These are phyloP conservation scores for Scomber colias DNA, from an alignment of 2,113 vertebrate genomes.

Conservation along the genomic window DNA sequence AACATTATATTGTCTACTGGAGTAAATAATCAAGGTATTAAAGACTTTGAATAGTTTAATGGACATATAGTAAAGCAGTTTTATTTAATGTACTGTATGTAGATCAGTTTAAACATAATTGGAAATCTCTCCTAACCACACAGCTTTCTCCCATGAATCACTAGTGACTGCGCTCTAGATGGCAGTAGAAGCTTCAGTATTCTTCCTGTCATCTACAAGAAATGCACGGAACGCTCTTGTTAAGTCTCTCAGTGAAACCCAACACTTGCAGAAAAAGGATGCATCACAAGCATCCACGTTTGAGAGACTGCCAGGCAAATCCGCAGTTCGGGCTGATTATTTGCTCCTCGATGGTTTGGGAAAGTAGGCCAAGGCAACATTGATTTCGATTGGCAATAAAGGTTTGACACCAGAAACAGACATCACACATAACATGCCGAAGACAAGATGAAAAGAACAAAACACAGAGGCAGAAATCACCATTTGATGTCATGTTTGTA, in stretches of 20 bases:
- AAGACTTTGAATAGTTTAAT: constrained; percentile 2
- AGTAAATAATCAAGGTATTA: constrained; percentile 12
- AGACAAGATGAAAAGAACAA: constrained; percentile 10
- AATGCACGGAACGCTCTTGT: neutral
- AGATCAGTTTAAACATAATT: constrained; percentile 16
- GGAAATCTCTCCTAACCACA: neutral
- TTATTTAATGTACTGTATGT: neutral
- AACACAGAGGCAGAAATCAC: neutral
- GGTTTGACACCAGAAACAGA: constrained; percentile 43
- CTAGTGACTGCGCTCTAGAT: constrained; percentile 65
- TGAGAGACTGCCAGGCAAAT: constrained; percentile 74
- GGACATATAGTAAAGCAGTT: constrained; percentile 5
- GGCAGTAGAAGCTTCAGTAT: constrained; percentile 76
- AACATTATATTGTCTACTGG: neutral
- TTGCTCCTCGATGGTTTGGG: constrained; percentile 71
- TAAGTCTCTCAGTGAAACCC: constrained; percentile 46
- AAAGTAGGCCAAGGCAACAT: constrained; percentile 71
- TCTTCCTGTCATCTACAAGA: neutral
- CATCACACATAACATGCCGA: constrained; percentile 13
- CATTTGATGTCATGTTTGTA: neutral
- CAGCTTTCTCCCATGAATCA: neutral
- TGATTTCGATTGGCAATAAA: constrained; percentile 57
- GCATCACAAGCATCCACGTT: constrained; percentile 59
- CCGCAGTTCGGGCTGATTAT: constrained; percentile 67
- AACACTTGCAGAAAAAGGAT: constrained; percentile 56